A percentile compares a stretch with the other conserved stretches of the same genome.
Evolutionary conservation across 2,797 vertebrate genomes (phyloP).

Genomic region (Hippocampus kuda): DNA sequence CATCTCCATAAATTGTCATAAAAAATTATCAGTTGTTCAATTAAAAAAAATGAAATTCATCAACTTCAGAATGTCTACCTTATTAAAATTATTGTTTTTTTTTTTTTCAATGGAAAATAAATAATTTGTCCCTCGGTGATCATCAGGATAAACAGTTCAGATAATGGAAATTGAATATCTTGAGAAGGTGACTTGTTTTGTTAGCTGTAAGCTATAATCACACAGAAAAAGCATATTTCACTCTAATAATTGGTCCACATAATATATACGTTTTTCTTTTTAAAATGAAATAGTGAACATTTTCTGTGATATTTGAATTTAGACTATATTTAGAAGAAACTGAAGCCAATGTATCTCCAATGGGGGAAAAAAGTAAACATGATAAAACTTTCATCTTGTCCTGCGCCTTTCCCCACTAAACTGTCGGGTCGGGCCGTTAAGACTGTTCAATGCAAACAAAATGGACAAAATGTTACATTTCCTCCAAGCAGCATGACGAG

Average conservation of each 20-base stretch:
- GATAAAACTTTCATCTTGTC: too few species aligned
- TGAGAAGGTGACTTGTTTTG: background rate
- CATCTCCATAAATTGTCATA: background rate
- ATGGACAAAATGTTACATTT: background rate
- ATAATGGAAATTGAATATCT: background rate
- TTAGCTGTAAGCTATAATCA: background rate
- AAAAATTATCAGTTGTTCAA: background rate
- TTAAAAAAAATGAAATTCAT: too few species aligned
- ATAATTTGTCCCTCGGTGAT: too few species aligned
- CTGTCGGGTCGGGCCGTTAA: background rate
- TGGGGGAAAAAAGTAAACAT: background rate
- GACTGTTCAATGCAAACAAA: background rate
- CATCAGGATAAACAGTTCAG: too few species aligned
- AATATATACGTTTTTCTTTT: background rate
- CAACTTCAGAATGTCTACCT: too few species aligned
- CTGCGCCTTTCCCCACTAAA: too few species aligned
- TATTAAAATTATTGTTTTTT: too few species aligned
- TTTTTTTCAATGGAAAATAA: too few species aligned
- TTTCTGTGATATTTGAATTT: background rate
- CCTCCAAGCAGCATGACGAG: background rate
- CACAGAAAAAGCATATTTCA: background rate
- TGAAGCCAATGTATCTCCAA: background rate
- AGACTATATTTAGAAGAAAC: background rate
- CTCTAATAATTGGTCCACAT: background rate
- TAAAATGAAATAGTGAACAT: background rate